A percentile compares a stretch with the other conserved stretches of the same genome.
Conservation (phyloP, 2,888 invertebrate species). For the Lordiphosa fenestrarum region DNA sequence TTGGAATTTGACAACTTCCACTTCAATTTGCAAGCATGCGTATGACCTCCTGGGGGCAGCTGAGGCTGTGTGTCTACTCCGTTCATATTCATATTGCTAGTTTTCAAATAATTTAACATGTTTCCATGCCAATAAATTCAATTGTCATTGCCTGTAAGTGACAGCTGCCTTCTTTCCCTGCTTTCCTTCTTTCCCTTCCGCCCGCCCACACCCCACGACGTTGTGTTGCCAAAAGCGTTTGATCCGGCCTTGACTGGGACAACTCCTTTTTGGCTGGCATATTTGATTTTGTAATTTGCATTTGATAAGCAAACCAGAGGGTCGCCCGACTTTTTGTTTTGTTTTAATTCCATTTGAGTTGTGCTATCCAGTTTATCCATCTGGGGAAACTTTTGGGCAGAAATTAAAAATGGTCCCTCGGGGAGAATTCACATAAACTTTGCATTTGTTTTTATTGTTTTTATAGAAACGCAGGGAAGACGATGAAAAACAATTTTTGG, state of each 20-base stretch:
- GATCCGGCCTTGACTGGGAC: conserved; percentile 12
- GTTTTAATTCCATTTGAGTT: conserved; percentile 69
- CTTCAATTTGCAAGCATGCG: background rate
- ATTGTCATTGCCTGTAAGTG: conserved; percentile 45
- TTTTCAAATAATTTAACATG: conserved; percentile 56
- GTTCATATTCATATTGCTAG: conserved; percentile 11
- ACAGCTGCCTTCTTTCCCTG: conserved; percentile 16
- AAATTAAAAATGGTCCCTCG: no score
- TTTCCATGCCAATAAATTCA: conserved; percentile 61
- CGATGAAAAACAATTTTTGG: background rate
- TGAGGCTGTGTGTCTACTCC: background rate
- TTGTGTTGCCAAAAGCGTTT: conserved; percentile 3
- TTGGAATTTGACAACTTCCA: no score
- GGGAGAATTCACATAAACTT: conserved; percentile 2
- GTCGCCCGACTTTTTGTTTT: conserved; percentile 50
- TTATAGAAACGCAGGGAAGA: background rate
- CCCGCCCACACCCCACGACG: background rate
- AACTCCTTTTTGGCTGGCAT: conserved; percentile 48
- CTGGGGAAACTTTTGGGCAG: conserved; percentile 15
- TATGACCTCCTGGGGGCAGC: conserved; percentile 1
- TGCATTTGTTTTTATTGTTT: background rate
- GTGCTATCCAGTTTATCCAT: conserved; percentile 52
- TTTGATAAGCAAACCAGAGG: conserved; percentile 56
- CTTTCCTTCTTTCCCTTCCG: background rate
- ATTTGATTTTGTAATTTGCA: conserved; percentile 69